Evolutionary conservation across 1,140 invertebrate species (phyloP), one percentile per base, ranked within the genome.

Genomic region (Dendroctonus valens): DNA sequence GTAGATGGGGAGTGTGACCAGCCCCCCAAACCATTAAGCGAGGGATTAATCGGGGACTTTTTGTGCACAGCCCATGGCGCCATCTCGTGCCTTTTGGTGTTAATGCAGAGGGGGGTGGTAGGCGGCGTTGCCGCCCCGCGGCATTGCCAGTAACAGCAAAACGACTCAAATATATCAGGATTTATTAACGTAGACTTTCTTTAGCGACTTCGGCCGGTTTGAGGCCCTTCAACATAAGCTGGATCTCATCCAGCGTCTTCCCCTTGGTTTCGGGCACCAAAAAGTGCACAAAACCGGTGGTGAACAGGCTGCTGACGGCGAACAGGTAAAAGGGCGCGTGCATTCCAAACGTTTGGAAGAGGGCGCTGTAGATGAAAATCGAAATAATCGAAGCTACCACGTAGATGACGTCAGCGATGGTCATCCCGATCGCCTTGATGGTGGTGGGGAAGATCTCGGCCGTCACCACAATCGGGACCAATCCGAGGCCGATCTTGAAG

Each of bases 381-480:
- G 90, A 83, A 14, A 89, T 52, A 68, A 90, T 89, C 0, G 83
- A 86, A 72, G 72, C 65, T 6, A 69, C 37, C 0, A 75, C 69
- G 51, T 74, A 76, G 49, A 74, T 69, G 4, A 65, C 70, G 67
- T 77, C 76, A 4, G 70, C 69, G 12, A 70, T 42, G 1, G 75
- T 68, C 75, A 77, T 76, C 0, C 74, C 76, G 39, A 74, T 69
- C 5, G 76, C 84, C 72, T 86, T 83, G 2, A 85, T 85, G 71
- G 83, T 82, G 2, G 81, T 80, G 9, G 88, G 84, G 61, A 89
- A 87, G 38, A 89, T 79, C 78, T 90, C 86, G 12, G 79, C 83
- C 72, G 89, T 85, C 69, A 91, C 80, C 6, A 91, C 81, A 81
- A 88, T 89, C 0, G 89, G 89, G 44, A 91, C 86, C 5, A 90